phyloP scores from a whole-genome alignment of 2,113 vertebrate genomes.

The Solenodon paradoxus region DNA sequence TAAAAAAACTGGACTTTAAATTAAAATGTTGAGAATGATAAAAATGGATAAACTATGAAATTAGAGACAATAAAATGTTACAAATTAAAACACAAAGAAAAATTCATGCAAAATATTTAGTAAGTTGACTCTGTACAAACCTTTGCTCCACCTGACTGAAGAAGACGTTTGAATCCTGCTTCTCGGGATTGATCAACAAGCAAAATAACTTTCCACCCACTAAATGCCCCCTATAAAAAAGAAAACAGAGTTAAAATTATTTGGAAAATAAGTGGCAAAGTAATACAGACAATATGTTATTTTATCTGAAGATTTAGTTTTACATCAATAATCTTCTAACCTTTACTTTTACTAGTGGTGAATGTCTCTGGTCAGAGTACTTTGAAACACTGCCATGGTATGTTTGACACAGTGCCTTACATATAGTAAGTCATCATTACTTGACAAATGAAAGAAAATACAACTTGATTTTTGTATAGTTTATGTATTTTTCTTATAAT shows the following conservation, averaged over 20 bases:
- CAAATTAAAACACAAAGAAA: too few species aligned
- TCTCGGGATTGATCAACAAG: constrained; percentile 94
- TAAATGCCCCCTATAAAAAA: constrained; percentile 93
- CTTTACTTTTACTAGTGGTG: not conserved
- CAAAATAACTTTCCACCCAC: constrained; percentile 96
- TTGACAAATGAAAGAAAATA: not conserved
- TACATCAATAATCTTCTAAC: not conserved
- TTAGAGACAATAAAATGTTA: too few species aligned
- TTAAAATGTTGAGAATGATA: too few species aligned
- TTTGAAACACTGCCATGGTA: not conserved
- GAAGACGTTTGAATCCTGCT: constrained; percentile 93
- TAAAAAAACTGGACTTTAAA: too few species aligned
- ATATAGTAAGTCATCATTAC: not conserved
- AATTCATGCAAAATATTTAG: not conserved
- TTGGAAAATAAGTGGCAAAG: constrained; percentile 20
- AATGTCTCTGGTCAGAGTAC: not conserved
- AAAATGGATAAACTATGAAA: too few species aligned
- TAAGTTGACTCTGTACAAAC: constrained; percentile 74
- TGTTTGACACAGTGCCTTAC: not conserved
- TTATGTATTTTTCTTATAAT: not conserved
- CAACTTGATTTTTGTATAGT: not conserved
- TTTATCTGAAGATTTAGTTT: constrained; percentile 7
- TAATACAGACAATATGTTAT: not conserved
- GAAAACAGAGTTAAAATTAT: constrained; percentile 27
- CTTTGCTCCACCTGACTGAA: constrained; percentile 96